phyloP scores from a whole-genome alignment of 2,888 invertebrate species.

The Sinhomidia bicolor region DNA sequence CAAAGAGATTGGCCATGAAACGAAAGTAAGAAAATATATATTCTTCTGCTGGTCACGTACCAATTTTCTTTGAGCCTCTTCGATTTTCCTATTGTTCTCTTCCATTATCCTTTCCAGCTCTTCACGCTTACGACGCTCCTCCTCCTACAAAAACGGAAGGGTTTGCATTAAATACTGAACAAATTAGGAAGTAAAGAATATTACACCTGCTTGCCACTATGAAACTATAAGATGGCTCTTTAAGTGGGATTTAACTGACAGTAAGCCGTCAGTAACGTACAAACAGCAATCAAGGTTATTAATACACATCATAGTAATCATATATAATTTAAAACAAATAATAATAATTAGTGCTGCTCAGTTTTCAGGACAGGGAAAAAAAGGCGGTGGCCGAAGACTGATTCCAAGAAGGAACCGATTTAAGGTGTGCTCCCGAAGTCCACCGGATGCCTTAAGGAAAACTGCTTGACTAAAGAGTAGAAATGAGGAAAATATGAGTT shows the following conservation, averaged over 20 bases:
- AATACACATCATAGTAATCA: constrained; percentile 71
- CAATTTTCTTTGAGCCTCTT: constrained; percentile 98
- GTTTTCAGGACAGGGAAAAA: constrained; percentile 69
- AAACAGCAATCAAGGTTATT: constrained; percentile 73
- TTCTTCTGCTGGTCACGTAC: constrained; percentile 84
- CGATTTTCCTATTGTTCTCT: constrained; percentile 98
- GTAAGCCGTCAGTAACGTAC: constrained; percentile 62
- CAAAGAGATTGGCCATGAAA: no score
- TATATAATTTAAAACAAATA: constrained; percentile 65
- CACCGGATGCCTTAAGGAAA: constrained; percentile 68
- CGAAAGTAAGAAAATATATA: no score
- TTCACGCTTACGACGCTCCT: constrained; percentile 97
- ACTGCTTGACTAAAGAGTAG: constrained; percentile 78
- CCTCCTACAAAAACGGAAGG: constrained; percentile 88
- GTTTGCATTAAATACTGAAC: constrained; percentile 72
- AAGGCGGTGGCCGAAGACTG: constrained; percentile 73
- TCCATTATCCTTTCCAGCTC: constrained; percentile 98
- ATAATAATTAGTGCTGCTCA: constrained; percentile 70
- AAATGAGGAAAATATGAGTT: constrained; percentile 79
- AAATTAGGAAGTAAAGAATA: constrained; percentile 36
- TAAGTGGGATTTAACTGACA: constrained; percentile 69
- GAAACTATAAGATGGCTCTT: constrained; percentile 66
- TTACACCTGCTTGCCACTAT: constrained; percentile 71
- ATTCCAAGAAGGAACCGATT: constrained; percentile 70
- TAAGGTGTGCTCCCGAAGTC: constrained; percentile 63